These are phyloP conservation scores for Drosophila sucinea DNA, from an alignment of 1,140 invertebrate genomes.

Conservation along the genomic window DNA sequence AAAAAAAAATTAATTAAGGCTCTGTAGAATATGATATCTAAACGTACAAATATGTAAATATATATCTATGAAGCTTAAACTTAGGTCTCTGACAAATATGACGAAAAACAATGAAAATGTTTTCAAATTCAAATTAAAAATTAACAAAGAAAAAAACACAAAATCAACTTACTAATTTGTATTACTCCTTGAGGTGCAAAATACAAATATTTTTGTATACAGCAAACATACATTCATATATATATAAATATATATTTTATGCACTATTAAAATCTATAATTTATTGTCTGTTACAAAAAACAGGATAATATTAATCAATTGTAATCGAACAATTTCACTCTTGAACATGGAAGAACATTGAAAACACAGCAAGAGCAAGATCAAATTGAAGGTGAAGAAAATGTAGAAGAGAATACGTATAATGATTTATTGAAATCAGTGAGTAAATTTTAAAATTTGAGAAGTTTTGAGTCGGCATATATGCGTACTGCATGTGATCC, in stretches of 20 bases:
- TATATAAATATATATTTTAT: constrained; percentile 22
- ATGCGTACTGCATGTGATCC: constrained; percentile 36
- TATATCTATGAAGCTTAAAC: background rate
- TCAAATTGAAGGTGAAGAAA: constrained; percentile 35
- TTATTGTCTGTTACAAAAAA: constrained; percentile 50
- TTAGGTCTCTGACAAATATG: constrained; percentile 4
- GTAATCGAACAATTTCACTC: constrained; percentile 62
- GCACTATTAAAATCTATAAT: constrained; percentile 32
- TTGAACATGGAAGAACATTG: constrained; percentile 23
- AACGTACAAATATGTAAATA: constrained; percentile 24
- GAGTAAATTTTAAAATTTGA: constrained; percentile 6
- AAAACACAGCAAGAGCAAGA: constrained; percentile 28
- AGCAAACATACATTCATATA: constrained; percentile 2
- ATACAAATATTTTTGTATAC: constrained; percentile 11
- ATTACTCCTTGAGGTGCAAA: constrained; percentile 45
- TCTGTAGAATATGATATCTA: constrained; percentile 19
- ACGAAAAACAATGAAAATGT: background rate
- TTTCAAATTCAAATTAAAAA: background rate
- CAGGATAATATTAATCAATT: constrained; percentile 49
- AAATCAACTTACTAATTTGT: no score
- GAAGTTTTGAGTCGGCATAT: constrained; percentile 11
- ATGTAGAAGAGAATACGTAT: constrained; percentile 22
- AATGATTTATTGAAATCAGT: constrained; percentile 20
- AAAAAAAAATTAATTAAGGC: constrained; percentile 16
- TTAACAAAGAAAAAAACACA: no score